Conservation (phyloP, 2,797 vertebrate genomes). For the Mastacembelus armatus region DNA sequence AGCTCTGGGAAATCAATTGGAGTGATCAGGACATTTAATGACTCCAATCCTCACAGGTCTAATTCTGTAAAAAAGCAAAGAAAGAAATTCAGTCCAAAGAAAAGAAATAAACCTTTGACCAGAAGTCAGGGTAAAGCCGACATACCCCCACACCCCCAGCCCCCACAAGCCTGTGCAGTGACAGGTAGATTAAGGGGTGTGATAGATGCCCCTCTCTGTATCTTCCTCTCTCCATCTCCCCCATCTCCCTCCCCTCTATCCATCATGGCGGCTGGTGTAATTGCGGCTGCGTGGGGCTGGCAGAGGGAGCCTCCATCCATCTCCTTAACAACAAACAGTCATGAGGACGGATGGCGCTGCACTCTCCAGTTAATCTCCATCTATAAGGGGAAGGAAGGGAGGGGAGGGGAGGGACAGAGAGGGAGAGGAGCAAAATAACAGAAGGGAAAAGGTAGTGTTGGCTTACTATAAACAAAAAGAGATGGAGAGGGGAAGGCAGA, state of each 20-base stretch:
- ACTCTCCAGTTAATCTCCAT: slow-evolving; percentile 87
- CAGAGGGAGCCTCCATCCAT: slow-evolving; percentile 87
- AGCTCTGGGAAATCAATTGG: slow-evolving; percentile 61
- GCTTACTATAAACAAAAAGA: slow-evolving; percentile 64
- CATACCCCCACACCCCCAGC: slow-evolving; percentile 29
- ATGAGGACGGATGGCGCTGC: slow-evolving; percentile 86
- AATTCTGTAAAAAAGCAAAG: slow-evolving; percentile 17
- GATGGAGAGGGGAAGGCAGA: slow-evolving; percentile 34
- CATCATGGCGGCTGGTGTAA: slow-evolving; percentile 87
- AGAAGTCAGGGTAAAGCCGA: slow-evolving; percentile 44
- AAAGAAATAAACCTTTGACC: slow-evolving; percentile 63
- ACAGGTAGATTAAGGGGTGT: slow-evolving; percentile 88
- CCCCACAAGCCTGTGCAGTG: slow-evolving; percentile 72
- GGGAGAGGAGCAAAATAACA: slow-evolving; percentile 65
- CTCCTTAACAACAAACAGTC: slow-evolving; percentile 91
- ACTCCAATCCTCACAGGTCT: slow-evolving; percentile 35
- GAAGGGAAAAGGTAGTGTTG: slow-evolving; percentile 57
- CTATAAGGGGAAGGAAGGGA: slow-evolving; percentile 72
- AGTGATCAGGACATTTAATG: slow-evolving; percentile 62
- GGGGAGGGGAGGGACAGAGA: slow-evolving; percentile 20
- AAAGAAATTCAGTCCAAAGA: slow-evolving; percentile 41
- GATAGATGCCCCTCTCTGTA: slow-evolving; percentile 85
- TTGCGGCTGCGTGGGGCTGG: slow-evolving; percentile 86
- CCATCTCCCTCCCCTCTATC: slow-evolving; percentile 79
- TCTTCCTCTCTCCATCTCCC: slow-evolving; percentile 76